Evolutionary conservation across 2,113 vertebrate species (phyloP).

Genomic region (Saimiri boliviensis): DNA sequence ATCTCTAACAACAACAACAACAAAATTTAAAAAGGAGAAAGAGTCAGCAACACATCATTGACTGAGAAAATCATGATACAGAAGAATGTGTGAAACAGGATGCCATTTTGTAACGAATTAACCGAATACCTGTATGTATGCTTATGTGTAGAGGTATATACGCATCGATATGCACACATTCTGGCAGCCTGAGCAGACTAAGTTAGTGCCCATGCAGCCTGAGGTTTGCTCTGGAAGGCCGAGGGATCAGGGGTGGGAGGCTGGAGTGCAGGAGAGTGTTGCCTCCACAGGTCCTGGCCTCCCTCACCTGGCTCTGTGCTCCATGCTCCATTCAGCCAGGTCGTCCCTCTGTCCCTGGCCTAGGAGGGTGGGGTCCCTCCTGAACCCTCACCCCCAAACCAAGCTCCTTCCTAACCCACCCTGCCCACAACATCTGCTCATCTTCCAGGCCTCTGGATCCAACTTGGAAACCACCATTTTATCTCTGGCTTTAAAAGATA

Average conservation of each 20-base stretch:
- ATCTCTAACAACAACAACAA: too few relatives aligned
- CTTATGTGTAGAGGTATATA: too few relatives aligned
- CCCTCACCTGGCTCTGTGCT: background rate
- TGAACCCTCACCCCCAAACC: background rate
- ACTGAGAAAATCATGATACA: too few relatives aligned
- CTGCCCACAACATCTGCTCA: background rate
- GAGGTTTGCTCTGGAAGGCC: background rate
- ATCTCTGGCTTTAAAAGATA: background rate
- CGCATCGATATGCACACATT: too few relatives aligned
- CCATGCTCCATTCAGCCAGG: rapidly evolving
- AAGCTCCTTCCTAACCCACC: background rate
- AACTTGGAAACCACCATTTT: background rate
- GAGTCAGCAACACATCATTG: too few relatives aligned
- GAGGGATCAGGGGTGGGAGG: background rate
- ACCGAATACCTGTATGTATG: too few relatives aligned
- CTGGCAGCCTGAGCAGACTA: background rate
- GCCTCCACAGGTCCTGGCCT: background rate
- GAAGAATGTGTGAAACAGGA: too few relatives aligned
- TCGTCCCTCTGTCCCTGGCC: background rate
- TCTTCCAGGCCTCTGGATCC: background rate
- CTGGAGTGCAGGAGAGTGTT: background rate
- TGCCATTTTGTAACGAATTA: too few relatives aligned
- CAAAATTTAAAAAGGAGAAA: too few relatives aligned
- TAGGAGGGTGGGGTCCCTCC: background rate
- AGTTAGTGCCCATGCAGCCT: background rate